These are phyloP conservation scores for Enteromius trimaculatus DNA, from an alignment of 2,797 vertebrate species.

Conservation along the genomic window DNA sequence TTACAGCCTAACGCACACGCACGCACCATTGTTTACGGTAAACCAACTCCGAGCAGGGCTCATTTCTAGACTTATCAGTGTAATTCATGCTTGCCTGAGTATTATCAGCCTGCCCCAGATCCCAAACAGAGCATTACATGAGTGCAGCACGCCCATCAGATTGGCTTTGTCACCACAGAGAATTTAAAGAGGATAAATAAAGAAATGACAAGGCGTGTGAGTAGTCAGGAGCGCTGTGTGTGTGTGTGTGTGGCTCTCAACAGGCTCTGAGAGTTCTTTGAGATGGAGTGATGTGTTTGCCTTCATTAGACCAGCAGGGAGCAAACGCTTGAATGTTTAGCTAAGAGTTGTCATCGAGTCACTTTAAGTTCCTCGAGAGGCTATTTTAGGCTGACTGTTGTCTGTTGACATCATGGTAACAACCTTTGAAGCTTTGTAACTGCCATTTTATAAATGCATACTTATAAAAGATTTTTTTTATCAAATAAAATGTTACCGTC, in stretches of 20 bases:
- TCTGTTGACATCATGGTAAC: slow-evolving; percentile 11
- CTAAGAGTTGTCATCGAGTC: slow-evolving; percentile 20
- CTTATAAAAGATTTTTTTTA: background rate
- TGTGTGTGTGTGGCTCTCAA: slow-evolving; percentile 19
- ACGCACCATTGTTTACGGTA: slow-evolving; percentile 38
- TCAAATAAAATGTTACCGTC: background rate
- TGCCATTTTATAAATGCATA: background rate
- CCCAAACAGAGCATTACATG: slow-evolving; percentile 71
- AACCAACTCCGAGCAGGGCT: slow-evolving; percentile 34
- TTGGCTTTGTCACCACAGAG: slow-evolving; percentile 67
- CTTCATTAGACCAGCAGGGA: slow-evolving; percentile 32
- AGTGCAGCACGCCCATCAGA: slow-evolving; percentile 70
- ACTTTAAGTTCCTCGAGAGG: slow-evolving; percentile 5
- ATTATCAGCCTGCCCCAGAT: slow-evolving; percentile 72
- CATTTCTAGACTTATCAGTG: slow-evolving; percentile 62
- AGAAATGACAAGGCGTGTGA: slow-evolving; percentile 50
- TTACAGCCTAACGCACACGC: slow-evolving; percentile 31
- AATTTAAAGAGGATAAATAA: slow-evolving; percentile 71
- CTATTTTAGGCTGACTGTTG: slow-evolving; percentile 6
- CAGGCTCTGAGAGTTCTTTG: slow-evolving; percentile 29
- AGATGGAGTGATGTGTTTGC: slow-evolving; percentile 32
- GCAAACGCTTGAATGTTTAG: slow-evolving; percentile 14
- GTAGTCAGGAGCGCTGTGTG: slow-evolving; percentile 37
- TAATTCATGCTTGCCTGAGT: slow-evolving; percentile 71
- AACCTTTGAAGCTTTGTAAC: slow-evolving; percentile 8